phyloP scores from a whole-genome alignment of 2,113 vertebrate species.

The Pseudopodoces humilis region DNA sequence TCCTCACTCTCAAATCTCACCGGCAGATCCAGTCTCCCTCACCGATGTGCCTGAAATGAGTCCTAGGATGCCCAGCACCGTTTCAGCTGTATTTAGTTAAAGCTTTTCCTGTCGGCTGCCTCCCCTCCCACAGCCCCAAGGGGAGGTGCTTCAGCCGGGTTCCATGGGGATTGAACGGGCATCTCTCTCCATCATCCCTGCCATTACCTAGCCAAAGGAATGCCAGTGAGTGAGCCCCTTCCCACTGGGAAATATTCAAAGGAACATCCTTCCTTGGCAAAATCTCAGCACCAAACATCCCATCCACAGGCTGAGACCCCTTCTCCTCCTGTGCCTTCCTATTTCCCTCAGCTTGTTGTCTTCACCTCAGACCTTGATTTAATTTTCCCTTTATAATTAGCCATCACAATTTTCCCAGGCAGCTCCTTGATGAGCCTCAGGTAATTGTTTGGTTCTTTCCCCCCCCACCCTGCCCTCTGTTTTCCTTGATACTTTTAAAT shows the following conservation, averaged over 20 bases:
- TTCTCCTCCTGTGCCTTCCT: background rate
- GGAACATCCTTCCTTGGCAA: background rate
- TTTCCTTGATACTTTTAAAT: conserved; percentile 26
- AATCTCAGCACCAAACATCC: background rate
- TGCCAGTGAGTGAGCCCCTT: rapidly evolving
- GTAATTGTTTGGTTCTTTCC: conserved; percentile 49
- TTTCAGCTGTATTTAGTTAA: background rate
- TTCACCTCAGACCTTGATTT: conserved; percentile 45
- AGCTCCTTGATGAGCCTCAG: conserved; percentile 50
- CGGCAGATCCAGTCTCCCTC: background rate
- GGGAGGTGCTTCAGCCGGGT: background rate
- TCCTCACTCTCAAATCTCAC: rapidly evolving
- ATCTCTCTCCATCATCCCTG: background rate
- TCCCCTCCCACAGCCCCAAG: background rate
- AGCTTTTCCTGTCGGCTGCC: rapidly evolving
- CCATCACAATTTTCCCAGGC: background rate
- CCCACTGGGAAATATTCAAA: background rate
- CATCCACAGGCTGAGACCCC: background rate
- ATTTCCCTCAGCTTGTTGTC: background rate
- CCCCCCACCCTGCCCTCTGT: rapidly evolving
- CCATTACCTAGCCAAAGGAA: rapidly evolving
- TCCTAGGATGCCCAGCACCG: background rate
- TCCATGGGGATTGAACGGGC: background rate
- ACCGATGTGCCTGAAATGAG: rapidly evolving
- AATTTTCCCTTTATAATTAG: conserved; percentile 61